phyloP scores from a whole-genome alignment of 2,888 invertebrate genomes.

The Lycaena phlaeas region DNA sequence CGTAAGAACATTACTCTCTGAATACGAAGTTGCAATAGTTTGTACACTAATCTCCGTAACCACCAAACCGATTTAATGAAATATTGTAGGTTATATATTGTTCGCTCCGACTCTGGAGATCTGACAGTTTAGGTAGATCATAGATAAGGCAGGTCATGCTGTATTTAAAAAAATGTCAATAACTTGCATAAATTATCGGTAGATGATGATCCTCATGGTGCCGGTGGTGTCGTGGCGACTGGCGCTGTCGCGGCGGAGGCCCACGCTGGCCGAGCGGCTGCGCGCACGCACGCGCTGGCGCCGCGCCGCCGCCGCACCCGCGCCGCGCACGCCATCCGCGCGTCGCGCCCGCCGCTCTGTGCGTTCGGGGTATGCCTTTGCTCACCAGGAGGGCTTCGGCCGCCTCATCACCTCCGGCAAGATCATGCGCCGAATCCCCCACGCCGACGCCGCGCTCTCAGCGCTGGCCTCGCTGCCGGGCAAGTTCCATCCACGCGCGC shows the following conservation, averaged over 20 bases:
- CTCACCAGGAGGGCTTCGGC: conserved; percentile 98
- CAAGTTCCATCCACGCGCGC: conserved; percentile 76
- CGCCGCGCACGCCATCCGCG: conserved; percentile 88
- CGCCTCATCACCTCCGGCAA: conserved; percentile 97
- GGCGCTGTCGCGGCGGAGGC: conserved; percentile 92
- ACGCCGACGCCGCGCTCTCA: conserved; percentile 83
- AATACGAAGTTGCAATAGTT: too few relatives aligned
- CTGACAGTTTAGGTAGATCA: too few relatives aligned
- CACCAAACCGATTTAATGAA: too few relatives aligned
- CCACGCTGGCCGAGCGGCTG: conserved; percentile 93
- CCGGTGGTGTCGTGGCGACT: conserved; percentile 96
- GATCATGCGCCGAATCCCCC: conserved; percentile 90
- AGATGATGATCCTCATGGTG: conserved; percentile 86
- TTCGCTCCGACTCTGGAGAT: too few relatives aligned
- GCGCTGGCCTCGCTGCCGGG: conserved; percentile 71
- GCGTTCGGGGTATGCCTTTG: conserved; percentile 97
- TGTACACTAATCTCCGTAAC: too few relatives aligned
- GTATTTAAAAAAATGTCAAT: too few relatives aligned
- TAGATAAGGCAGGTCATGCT: too few relatives aligned
- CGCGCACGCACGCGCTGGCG: conserved; percentile 83
- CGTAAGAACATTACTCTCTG: conserved; percentile 46
- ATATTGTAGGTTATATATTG: too few relatives aligned
- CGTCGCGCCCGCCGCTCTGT: conserved; percentile 91
- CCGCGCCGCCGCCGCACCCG: conserved; percentile 81
- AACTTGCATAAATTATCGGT: too few relatives aligned